Base-by-base conservation (phyloP, 2,888 invertebrate genomes). In the Eustalomyia histrio region DNA sequence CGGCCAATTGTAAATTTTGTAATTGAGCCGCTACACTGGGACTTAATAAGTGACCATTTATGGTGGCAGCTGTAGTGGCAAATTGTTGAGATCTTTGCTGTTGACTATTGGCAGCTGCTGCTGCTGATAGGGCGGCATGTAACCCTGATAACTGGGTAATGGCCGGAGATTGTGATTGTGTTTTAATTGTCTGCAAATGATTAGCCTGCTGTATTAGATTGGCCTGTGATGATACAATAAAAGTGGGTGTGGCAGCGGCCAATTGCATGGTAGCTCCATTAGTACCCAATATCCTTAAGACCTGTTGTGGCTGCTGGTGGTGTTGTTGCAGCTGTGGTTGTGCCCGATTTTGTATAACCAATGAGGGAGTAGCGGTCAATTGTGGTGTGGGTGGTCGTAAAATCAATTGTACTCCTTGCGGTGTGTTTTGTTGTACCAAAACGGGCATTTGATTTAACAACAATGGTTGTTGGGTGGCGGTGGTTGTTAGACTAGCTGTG, bases 351-450 rank as follows among this genome's bases (percentile, higher is more conserved):
- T 91, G 91, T 60, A 91, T 91, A 16, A 91, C 90, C 79, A 91
- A 84, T 53, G 91, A 90, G 0, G 91, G 91, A 8, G 90, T 88
- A 21, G 90, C 91, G 52, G 91, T 91, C 76, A 92, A 84, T 86
- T 92, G 92, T 8, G 92, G 91, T 74, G 93, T 91, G 74, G 94
- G 94, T 75, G 94, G 94, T 85, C 94, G 91, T 84, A 95, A 90
- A 84, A 95, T 94, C 83, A 95, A 92, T 87, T 95, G 95, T 72
- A 95, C 94, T 60, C 94, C 94, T 85, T 94, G 94, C 64, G 94
- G 92, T 1, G 92, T 91, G 87, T 93, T 93, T 86, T 93, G 93
- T 84, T 94, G 93, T 80, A 93, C 92, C 85, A 94, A 89, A 82
- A 94, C 92, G 64, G 93, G 93, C 89, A 91, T 91, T 85, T 91